Evolutionary conservation across 2,888 invertebrate genomes (phyloP).

Genomic region (Sisyra nigra): DNA sequence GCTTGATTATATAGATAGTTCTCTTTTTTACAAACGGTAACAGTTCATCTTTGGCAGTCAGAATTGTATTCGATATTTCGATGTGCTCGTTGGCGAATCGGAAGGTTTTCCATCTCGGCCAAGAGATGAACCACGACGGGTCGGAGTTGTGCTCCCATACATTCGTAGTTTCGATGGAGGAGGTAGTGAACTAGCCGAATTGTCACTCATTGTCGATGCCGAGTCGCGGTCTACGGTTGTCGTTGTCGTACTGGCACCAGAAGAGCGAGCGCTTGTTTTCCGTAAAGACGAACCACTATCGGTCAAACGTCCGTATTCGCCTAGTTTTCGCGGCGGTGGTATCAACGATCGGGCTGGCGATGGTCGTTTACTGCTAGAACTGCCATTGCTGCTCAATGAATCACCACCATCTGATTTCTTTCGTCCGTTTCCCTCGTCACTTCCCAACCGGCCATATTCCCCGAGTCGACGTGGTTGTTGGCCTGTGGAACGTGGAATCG

Average conservation of each 20-base stretch:
- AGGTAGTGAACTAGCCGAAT: conserved; percentile 37
- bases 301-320: conserved; percentile 39
- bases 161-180: conserved; percentile 36
- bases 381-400: conserved; percentile 25
- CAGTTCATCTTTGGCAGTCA: conserved; percentile 20
- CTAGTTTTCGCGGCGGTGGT: conserved; percentile 34
- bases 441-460: conserved; percentile 47
- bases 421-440: conserved; percentile 18
- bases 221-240: conserved; percentile 31
- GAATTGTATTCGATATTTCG: conserved; percentile 59
- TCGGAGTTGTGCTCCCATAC: conserved; percentile 24
- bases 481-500: conserved; percentile 27
- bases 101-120: conserved; percentile 34
- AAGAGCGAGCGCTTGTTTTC: conserved; percentile 18
- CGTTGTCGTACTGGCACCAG: conserved; percentile 28
- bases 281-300: conserved; percentile 23
- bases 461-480: conserved; percentile 31
- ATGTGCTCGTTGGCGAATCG: conserved; percentile 33
- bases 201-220: conserved; percentile 35
- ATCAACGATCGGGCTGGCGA: conserved; percentile 33
- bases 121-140: conserved; percentile 37
- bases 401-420: conserved; percentile 27
- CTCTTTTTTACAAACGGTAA: neutral
- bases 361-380: conserved; percentile 24
- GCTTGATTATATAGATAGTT: neutral